These are phyloP conservation scores for Elysia chlorotica DNA, from an alignment of 1,140 invertebrate genomes.

Conservation along the genomic window DNA sequence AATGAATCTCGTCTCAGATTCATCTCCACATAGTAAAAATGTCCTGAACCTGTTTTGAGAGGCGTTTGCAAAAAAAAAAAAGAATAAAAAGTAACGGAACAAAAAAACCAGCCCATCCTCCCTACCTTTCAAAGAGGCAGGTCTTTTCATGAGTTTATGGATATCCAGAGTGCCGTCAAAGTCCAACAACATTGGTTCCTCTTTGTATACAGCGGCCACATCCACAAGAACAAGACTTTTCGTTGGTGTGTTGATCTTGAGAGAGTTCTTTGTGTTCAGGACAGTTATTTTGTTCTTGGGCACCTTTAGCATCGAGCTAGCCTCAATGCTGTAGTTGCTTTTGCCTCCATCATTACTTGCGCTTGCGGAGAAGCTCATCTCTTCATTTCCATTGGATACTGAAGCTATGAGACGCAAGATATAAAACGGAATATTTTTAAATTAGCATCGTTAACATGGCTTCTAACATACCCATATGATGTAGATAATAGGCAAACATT, in stretches of 20 bases:
- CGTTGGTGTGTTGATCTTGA: slow-evolving; percentile 13
- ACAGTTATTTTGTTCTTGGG: not conserved
- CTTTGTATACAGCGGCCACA: slow-evolving; percentile 10
- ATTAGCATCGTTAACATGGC: too few relatives aligned
- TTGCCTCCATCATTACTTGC: slow-evolving; percentile 30
- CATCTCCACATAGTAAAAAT: too few relatives aligned
- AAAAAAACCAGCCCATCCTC: too few relatives aligned
- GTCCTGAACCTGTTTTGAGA: too few relatives aligned
- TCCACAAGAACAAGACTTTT: slow-evolving; percentile 3
- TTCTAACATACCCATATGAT: too few relatives aligned
- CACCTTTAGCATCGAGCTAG: not conserved
- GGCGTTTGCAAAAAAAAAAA: too few relatives aligned
- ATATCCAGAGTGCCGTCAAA: slow-evolving; percentile 8
- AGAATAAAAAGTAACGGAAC: too few relatives aligned
- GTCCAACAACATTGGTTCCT: slow-evolving; percentile 15
- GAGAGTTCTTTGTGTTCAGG: not conserved
- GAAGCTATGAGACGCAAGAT: slow-evolving; percentile 35
- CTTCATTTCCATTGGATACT: slow-evolving; percentile 30
- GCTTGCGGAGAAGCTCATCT: slow-evolving; percentile 25
- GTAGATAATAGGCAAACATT: too few relatives aligned
- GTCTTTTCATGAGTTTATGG: slow-evolving; percentile 13
- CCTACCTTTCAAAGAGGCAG: slow-evolving; percentile 23
- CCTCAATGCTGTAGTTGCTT: slow-evolving; percentile 29
- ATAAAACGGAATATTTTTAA: too few relatives aligned
- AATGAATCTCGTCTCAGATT: too few relatives aligned